Evolutionary conservation across 2,888 invertebrate genomes (phyloP).

Genomic region (Ypsolopha sequella): DNA sequence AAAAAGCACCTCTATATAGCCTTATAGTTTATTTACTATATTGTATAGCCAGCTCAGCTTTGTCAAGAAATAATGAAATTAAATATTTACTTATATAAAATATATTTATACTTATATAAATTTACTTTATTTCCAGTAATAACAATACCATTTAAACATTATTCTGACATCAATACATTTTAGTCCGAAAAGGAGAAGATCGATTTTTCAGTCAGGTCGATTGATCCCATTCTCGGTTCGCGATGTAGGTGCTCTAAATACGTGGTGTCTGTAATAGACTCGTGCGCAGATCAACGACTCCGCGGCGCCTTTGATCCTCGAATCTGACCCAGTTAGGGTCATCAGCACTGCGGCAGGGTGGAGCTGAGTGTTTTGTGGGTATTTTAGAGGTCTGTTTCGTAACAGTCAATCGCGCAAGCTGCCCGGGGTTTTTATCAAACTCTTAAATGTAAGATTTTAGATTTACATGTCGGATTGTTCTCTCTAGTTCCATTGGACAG

Average conservation of each 20-base stretch:
- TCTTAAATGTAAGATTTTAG: background rate
- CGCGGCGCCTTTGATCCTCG: slow-evolving; percentile 40
- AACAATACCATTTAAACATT: too few relatives aligned
- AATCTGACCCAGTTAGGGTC: slow-evolving; percentile 30
- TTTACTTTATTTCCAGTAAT: too few relatives aligned
- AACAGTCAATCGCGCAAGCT: background rate
- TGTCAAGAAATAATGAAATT: too few relatives aligned
- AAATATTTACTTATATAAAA: too few relatives aligned
- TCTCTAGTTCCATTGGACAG: background rate
- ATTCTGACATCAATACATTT: too few relatives aligned
- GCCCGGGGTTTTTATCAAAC: background rate
- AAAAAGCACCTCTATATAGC: too few relatives aligned
- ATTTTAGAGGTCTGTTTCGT: background rate
- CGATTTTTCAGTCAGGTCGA: background rate
- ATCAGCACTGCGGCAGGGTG: background rate
- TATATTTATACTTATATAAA: too few relatives aligned
- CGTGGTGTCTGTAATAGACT: background rate
- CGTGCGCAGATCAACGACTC: slow-evolving; percentile 28
- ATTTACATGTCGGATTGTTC: background rate
- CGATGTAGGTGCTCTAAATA: too few relatives aligned
- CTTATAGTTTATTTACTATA: too few relatives aligned
- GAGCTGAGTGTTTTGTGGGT: slow-evolving; percentile 15
- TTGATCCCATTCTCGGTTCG: background rate
- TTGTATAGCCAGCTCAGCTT: too few relatives aligned
- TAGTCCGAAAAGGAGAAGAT: too few relatives aligned